phyloP scores from a whole-genome alignment of 2,113 vertebrate genomes.

The Orthochromis malagaraziensis region DNA sequence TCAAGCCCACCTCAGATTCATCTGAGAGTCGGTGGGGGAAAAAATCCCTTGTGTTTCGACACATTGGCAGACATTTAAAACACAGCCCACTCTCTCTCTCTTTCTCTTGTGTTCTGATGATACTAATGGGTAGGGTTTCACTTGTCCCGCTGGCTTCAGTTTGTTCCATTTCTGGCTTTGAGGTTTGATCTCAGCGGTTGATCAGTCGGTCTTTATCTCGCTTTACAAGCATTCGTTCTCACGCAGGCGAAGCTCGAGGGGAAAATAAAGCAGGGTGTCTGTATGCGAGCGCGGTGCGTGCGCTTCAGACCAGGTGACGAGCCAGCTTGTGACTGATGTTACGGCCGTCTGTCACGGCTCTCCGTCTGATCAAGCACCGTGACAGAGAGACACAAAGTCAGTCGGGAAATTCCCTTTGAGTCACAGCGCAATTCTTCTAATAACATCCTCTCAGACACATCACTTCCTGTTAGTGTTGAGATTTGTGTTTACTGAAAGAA shows the following conservation, averaged over 20 bases:
- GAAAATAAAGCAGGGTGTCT: not conserved
- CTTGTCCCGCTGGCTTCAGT: not conserved
- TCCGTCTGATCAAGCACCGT: not conserved
- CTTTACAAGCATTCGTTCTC: not conserved
- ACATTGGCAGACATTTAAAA: not conserved
- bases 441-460: conserved; percentile 7
- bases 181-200: not conserved
- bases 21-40: not conserved
- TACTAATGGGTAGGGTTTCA: not conserved
- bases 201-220: not conserved
- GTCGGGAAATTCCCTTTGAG: conserved; percentile 22
- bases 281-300: not conserved
- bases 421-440: not conserved
- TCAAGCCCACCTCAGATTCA: not conserved
- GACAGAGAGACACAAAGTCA: not conserved
- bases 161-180: not conserved
- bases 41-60: not conserved
- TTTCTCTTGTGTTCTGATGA: not conserved
- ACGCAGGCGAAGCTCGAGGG: not conserved
- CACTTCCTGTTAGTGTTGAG: not conserved
- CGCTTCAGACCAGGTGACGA: not conserved
- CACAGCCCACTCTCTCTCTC: not conserved
- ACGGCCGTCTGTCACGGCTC: not conserved
- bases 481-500: not conserved
- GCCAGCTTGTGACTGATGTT: not conserved